Conservation (phyloP, 2,888 invertebrate genomes). For the Leptogaster cylindrica region DNA sequence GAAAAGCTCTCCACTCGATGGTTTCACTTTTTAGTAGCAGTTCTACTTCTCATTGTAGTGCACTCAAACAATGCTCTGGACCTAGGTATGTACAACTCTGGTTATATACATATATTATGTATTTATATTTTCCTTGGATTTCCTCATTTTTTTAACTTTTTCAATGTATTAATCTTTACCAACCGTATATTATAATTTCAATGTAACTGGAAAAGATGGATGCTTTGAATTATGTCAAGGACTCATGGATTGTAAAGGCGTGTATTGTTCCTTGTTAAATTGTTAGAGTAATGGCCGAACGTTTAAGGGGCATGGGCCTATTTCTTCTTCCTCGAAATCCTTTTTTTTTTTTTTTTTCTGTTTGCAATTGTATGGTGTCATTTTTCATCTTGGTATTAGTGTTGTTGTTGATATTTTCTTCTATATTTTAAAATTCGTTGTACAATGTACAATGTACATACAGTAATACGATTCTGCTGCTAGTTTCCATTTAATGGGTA, state of each 20-base stretch:
- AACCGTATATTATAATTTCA: constrained; percentile 13
- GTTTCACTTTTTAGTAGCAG: constrained; percentile 43
- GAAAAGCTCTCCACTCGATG: constrained; percentile 33
- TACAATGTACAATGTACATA: too few relatives aligned
- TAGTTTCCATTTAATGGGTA: too few relatives aligned
- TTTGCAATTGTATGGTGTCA: too few relatives aligned
- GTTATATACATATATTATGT: background rate
- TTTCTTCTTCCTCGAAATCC: too few relatives aligned
- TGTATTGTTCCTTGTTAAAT: background rate
- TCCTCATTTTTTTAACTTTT: constrained; percentile 7
- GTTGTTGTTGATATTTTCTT: too few relatives aligned
- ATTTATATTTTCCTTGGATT: background rate
- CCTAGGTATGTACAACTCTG: constrained; percentile 40
- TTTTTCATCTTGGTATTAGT: too few relatives aligned
- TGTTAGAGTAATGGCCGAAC: constrained; percentile 16
- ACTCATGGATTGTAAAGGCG: constrained; percentile 21
- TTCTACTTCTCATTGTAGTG: constrained; percentile 40
- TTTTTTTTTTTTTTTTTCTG: too few relatives aligned
- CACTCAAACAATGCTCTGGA: constrained; percentile 42
- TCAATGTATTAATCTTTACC: background rate
- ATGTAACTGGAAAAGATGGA: background rate
- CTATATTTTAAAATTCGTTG: too few relatives aligned
- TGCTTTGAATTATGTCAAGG: constrained; percentile 35
- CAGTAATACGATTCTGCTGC: too few relatives aligned
- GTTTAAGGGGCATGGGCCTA: background rate